Conservation (phyloP, 35 echinoderm and acorn worm species). For the Ptychodera flava region DNA sequence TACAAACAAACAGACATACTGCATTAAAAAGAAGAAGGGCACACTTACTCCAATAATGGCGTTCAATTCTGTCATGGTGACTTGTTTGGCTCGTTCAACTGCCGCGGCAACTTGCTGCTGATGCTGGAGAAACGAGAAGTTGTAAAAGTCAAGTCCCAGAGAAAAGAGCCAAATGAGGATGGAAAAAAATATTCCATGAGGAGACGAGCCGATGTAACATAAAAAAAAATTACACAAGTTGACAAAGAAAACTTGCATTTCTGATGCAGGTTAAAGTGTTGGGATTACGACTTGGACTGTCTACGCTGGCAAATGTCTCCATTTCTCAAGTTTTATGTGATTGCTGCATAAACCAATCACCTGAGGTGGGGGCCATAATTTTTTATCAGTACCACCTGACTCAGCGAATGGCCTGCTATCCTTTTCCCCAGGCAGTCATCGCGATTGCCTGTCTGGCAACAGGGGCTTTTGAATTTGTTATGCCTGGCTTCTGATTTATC, state of each 20-base stretch:
- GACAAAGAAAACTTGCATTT: too few species aligned
- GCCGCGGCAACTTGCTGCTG: slow-evolving; percentile 97
- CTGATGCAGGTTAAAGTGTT: too few species aligned
- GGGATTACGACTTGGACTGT: too few species aligned
- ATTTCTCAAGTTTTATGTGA: background rate
- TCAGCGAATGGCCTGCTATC: background rate
- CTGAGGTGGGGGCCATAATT: background rate
- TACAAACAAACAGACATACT: background rate
- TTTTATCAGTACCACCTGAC: background rate
- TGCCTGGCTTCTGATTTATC: background rate
- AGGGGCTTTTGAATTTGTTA: background rate
- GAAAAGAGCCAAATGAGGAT: too few species aligned
- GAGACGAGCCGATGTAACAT: too few species aligned
- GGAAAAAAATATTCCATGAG: too few species aligned
- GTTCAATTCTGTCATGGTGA: slow-evolving; percentile 99
- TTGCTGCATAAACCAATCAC: background rate
- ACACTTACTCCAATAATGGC: slow-evolving; percentile 96
- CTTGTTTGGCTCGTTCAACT: slow-evolving; percentile 95
- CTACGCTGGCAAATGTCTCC: background rate
- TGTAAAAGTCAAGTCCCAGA: too few species aligned
- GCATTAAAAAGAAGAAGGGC: too few species aligned
- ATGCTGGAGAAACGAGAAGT: slow-evolving; percentile 47
- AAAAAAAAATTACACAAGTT: too few species aligned
- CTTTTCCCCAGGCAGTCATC: background rate
- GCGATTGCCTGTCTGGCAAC: background rate